Conservation (phyloP, 2,797 vertebrate genomes). For the Rhynchotus rufescens region DNA sequence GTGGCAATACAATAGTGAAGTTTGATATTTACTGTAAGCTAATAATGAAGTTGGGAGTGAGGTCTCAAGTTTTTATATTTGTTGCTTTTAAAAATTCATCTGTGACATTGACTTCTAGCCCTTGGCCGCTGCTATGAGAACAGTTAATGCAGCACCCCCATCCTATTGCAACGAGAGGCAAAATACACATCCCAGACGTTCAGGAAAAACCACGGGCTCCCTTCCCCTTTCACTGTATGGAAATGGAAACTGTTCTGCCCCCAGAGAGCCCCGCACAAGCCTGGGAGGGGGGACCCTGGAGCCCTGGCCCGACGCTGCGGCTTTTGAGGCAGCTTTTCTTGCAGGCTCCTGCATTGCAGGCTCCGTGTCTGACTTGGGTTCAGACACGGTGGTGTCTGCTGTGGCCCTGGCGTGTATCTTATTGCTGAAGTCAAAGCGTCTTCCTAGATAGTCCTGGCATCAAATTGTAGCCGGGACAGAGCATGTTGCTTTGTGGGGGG, state of each 20-base stretch:
- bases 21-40: slow-evolving; percentile 46
- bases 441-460: slow-evolving; percentile 10
- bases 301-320: not conserved
- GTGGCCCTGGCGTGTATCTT: slow-evolving; percentile 18
- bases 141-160: not conserved
- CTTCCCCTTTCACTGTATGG: not conserved
- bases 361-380: slow-evolving; percentile 30
- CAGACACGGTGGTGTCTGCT: not conserved
- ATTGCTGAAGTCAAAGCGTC: slow-evolving; percentile 31
- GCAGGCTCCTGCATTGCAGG: not conserved
- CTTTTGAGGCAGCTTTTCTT: too few species aligned
- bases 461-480: not conserved
- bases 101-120: slow-evolving; percentile 12
- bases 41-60: not conserved
- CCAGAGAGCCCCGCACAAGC: not conserved
- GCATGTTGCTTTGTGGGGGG: slow-evolving; percentile 11
- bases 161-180: not conserved
- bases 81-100: slow-evolving; percentile 39
- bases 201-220: not conserved
- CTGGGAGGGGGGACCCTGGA: not conserved
- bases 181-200: not conserved
- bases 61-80: slow-evolving; percentile 4
- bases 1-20: slow-evolving; percentile 57
- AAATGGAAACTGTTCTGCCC: slow-evolving; percentile 8
- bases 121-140: slow-evolving; percentile 9